Evolutionary conservation across 1,140 invertebrate genomes (phyloP).

Genomic region (Calycopis cecrops): DNA sequence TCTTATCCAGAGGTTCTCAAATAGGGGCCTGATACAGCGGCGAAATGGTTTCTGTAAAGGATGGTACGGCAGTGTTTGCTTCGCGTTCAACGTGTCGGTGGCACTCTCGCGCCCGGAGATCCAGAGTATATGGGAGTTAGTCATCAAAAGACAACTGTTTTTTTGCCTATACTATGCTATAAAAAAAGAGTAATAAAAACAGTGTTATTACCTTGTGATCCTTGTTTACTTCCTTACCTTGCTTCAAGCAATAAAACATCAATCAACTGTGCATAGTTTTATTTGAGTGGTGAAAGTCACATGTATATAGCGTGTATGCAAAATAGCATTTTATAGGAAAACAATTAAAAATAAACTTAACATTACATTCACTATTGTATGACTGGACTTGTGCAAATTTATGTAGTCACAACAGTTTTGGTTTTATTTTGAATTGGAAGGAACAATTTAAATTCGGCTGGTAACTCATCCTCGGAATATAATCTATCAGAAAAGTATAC

Average conservation of each 20-base stretch:
- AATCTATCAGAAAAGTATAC: constrained; percentile 99
- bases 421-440: constrained; percentile 91
- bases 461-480: constrained; percentile 99
- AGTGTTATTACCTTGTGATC: too few relatives aligned
- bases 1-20: too few relatives aligned
- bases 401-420: constrained; percentile 73
- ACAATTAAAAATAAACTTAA: constrained; percentile 38
- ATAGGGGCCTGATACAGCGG: too few relatives aligned
- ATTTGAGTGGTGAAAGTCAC: constrained; percentile 23
- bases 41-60: too few relatives aligned
- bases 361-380: constrained; percentile 54
- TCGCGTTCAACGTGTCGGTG: too few relatives aligned
- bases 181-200: too few relatives aligned
- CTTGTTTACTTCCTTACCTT: too few relatives aligned
- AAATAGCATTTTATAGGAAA: constrained; percentile 30
- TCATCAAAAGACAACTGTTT: too few relatives aligned
- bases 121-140: too few relatives aligned
- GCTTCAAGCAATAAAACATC: constrained; percentile 7
- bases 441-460: constrained; percentile 99
- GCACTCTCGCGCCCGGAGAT: too few relatives aligned
- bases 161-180: too few relatives aligned
- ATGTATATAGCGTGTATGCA: constrained; percentile 18
- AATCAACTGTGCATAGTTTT: constrained; percentile 23
- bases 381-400: constrained; percentile 33
- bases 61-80: too few relatives aligned